A percentile compares a stretch with the other conserved stretches of the same genome.
Conservation (phyloP, 1,140 invertebrate genomes). For the Hylaeus anthracinus region DNA sequence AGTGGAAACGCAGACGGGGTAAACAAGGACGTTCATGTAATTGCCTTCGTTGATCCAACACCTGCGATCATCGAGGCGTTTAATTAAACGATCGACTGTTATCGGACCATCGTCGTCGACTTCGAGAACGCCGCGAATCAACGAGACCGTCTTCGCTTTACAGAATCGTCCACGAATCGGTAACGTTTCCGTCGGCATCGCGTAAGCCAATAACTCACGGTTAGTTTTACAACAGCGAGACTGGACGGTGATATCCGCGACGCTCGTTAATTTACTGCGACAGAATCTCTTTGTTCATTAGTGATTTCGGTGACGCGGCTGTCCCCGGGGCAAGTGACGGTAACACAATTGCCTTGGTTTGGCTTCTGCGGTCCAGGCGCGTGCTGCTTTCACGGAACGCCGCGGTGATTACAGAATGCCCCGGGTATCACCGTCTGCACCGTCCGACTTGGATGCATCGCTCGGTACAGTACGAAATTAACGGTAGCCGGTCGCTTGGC, state of each 20-base stretch:
- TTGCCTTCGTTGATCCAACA: constrained; percentile 92
- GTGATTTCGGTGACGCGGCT: neutral
- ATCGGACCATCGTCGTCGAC: no score
- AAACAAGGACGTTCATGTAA: constrained; percentile 87
- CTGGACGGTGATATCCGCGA: no score
- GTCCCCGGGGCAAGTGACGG: neutral
- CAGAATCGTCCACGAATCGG: no score
- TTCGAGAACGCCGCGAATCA: no score
- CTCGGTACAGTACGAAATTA: neutral
- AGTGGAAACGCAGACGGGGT: constrained; percentile 90
- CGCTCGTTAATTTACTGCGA: neutral
- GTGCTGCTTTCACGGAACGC: neutral
- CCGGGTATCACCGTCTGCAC: neutral
- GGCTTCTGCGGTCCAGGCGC: neutral
- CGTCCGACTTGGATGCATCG: neutral
- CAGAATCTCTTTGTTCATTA: constrained; percentile 26
- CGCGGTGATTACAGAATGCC: neutral
- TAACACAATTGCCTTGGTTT: constrained; percentile 17
- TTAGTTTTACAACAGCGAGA: no score
- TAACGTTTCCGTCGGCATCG: no score
- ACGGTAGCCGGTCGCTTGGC: neutral
- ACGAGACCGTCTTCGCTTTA: no score
- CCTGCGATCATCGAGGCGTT: constrained; percentile 76
- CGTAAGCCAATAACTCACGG: no score
- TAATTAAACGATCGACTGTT: no score